Evolutionary conservation across 2,113 vertebrate genomes (phyloP), one percentile per base, ranked within the genome.

Genomic region (Sylvietta virens): DNA sequence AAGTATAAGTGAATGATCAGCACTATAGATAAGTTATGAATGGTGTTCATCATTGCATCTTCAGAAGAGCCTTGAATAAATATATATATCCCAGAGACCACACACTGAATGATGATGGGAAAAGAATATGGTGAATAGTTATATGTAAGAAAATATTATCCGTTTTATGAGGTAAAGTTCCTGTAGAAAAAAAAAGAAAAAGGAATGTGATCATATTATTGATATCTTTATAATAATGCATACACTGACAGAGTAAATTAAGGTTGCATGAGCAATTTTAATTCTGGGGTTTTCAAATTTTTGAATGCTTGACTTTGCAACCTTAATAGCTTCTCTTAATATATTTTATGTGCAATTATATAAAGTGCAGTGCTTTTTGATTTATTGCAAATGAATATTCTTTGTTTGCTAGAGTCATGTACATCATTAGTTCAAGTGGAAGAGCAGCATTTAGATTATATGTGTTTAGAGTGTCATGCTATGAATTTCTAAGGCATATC

Each of bases 231-330:
- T 86, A 76, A 72, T 40, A 83, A 80, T 53, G n/a, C 2, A 30
- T 65, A 53, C 16, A 40, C 24, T 80, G n/a, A 35, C 16, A 67
- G 54, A 61, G 15, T 64, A 82, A 82, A 82, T 95, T 72, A 82
- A 83, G 80, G 28, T 90, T 90, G 57, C 66, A 77, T 88, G 66
- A 94, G 28, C 54, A 90, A 77, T 81, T 90, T 95, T 83, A 88
- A 77, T 92, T 92, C 58, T 61, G 28, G 4, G 3, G 15, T 72
- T 79, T 93, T 92, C 48, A 76, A 72, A 79, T 82, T 92, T 92
- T 82, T 88, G 53, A 94, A 88, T 92, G 94, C 48, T 93, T 94
- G 78, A 74, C 65, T 94, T 95, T 95, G 74, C 66, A 95, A 90
- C 15, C 31, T 90, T 81, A 90, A 94, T 83, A 88, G 28, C 11